Evolutionary conservation across 2,113 vertebrate genomes (phyloP).

Genomic region (Platichthys flesus): DNA sequence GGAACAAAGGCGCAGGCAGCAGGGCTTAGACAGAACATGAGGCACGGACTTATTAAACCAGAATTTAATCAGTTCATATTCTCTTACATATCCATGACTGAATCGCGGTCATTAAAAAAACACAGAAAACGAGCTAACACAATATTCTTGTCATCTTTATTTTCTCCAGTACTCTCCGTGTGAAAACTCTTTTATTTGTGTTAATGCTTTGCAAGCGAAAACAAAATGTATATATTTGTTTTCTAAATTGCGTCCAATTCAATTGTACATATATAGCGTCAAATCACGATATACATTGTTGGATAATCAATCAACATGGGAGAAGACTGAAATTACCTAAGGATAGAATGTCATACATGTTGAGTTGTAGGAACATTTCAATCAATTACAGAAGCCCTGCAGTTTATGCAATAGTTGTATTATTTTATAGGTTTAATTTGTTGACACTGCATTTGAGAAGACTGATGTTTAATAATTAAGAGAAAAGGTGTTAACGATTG

Average conservation of each 20-base stretch:
- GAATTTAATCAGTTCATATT: conserved; percentile 48
- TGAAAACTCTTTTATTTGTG: background rate
- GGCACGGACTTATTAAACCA: too few relatives aligned
- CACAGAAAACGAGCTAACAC: background rate
- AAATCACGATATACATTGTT: background rate
- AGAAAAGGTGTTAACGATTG: too few relatives aligned
- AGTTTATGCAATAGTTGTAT: too few relatives aligned
- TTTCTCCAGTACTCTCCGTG: background rate
- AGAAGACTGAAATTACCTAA: background rate
- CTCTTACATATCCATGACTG: conserved; percentile 38
- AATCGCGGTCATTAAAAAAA: conserved; percentile 24
- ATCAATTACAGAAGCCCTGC: too few relatives aligned
- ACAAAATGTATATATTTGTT: too few relatives aligned
- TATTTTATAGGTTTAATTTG: too few relatives aligned
- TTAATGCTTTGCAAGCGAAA: too few relatives aligned
- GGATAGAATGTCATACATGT: too few relatives aligned
- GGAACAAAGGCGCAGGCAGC: conserved; percentile 6
- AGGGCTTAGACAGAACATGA: conserved; percentile 14
- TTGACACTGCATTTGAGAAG: too few relatives aligned
- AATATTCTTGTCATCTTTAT: too few relatives aligned
- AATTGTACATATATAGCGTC: background rate
- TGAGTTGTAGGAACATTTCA: background rate
- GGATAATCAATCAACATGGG: background rate
- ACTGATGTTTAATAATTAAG: too few relatives aligned
- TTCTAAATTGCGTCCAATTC: background rate